Base-by-base conservation (phyloP, 2,888 invertebrate species). In the Crocallis elinguaria region DNA sequence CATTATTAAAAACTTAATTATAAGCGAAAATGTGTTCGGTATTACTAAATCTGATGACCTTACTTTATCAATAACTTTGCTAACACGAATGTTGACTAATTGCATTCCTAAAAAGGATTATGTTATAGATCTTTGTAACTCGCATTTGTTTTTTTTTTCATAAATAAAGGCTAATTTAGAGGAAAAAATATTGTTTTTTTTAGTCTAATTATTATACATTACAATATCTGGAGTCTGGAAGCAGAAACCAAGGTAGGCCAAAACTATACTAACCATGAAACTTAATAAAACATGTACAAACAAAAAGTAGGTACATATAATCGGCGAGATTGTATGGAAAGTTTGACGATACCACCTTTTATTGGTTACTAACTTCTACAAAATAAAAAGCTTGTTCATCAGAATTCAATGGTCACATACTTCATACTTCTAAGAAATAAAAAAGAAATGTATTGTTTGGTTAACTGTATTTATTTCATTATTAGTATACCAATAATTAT, bases 391-490 rank as follows among this genome's bases (percentile, higher is more conserved):
- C n/a, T n/a, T n/a, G n/a, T n/a, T n/a, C n/a, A n/a, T n/a, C n/a
- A n/a, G n/a, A n/a, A n/a, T n/a, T n/a, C n/a, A n/a, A n/a, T n/a
- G n/a, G n/a, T n/a, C n/a, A n/a, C n/a, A n/a, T n/a, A n/a, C n/a
- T n/a, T n/a, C n/a, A n/a, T n/a, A n/a, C n/a, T n/a, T 19, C 19
- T 19, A 19, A 19, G 19, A 19, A 19, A 19, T 19, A 4, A 19
- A 5, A 5, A 19, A 19, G 19, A 19, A 4, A 36, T 21, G 49
- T 51, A 55, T 68, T 68, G 61, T 77, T 82, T 79, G 80, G 79
- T 80, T 86, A 84, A 74, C 80, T 82, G 76, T 84, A 80, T 85
- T 84, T 79, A 83, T 75, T 75, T 71, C 75, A 69, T 70, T 33
- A 45, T 52, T 48, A 53, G 35, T 76, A 78, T 73, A 81, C 76